phyloP scores from a whole-genome alignment of 2,113 vertebrate genomes.

The Semicossyphus pulcher region DNA sequence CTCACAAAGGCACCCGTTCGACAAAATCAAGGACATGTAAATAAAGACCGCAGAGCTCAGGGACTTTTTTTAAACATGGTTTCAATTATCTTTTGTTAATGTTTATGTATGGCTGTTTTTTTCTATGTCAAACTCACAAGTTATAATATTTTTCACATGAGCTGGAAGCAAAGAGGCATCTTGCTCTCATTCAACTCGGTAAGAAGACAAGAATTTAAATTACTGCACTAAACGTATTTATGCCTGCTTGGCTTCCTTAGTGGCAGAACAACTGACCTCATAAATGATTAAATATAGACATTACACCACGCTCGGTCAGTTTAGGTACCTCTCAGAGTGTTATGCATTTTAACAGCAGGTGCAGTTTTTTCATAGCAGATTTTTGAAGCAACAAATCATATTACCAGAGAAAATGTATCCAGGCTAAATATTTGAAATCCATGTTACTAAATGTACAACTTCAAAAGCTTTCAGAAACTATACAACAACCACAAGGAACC shows the following conservation, averaged over 20 bases:
- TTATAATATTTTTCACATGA: background rate
- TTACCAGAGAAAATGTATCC: too few relatives aligned
- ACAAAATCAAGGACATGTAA: slow-evolving; percentile 19
- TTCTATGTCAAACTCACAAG: background rate
- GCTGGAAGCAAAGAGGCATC: background rate
- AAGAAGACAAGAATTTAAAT: background rate
- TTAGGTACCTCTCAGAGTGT: too few relatives aligned
- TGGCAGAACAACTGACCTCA: background rate
- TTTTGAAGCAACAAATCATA: too few relatives aligned
- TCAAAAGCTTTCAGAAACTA: too few relatives aligned
- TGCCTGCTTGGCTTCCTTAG: background rate
- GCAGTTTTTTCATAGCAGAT: too few relatives aligned
- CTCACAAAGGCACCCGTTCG: background rate
- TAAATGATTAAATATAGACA: background rate
- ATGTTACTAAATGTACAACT: too few relatives aligned
- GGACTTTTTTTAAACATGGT: slow-evolving; percentile 4
- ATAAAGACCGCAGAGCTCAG: background rate
- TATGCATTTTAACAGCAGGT: too few relatives aligned
- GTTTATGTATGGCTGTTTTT: background rate
- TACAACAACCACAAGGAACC: too few relatives aligned
- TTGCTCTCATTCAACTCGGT: background rate
- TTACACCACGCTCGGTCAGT: background rate
- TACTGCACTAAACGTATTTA: background rate
- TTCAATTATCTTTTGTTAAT: slow-evolving; percentile 15
- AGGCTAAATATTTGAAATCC: too few relatives aligned